Base-by-base conservation (phyloP, 2,797 vertebrate genomes). In the Gymnodraco acuticeps region DNA sequence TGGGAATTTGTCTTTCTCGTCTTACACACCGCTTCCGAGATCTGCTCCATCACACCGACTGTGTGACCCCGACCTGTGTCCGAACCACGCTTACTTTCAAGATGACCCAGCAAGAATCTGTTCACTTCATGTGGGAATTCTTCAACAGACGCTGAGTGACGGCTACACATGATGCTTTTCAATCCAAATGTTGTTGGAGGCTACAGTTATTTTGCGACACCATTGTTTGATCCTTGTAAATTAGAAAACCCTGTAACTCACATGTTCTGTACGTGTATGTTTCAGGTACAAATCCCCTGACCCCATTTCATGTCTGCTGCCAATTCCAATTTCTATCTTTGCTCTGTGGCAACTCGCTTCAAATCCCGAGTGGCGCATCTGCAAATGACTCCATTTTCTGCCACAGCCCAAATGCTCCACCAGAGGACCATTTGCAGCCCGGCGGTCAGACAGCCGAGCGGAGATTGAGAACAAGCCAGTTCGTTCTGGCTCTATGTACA, bases 371-470 rank as follows among this genome's bases (percentile, higher is more conserved):
- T 91, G 95, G 89, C 76, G 84, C 95, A 93, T 92, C 89, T 82
- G 88, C 88, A 93, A 93, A 93, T 93, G 91, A 93, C 93, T 96
- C 92, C 94, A 96, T 97, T 96, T 96, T 93, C 94, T 92, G 86
- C 92, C 88, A 83, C 83, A 74, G 85, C 77, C 87, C 81, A 92
- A 95, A 96, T 83, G 90, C 88, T 89, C 77, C 94, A 92, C 94
- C 53, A 82, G 95, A 94, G 94, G 87, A 93, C 89, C 84, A 82
- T 94, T 94, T 90, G 73, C 69, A 80, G 85, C 84, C 81, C 65
- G 62, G 82, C 82, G 73, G 85, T 87, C 88, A 81, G 75, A 82
- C 72, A 87, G 83, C 70, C 53, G 69, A 81, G 77, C 77, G 70
- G 84, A 92, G 86, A 90, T 87, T 87, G 92, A 89, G 89, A 90